A percentile compares a stretch with the other conserved stretches of the same genome.
phyloP scores from a whole-genome alignment of 1,140 invertebrate species.

The Diabrotica virgifera region DNA sequence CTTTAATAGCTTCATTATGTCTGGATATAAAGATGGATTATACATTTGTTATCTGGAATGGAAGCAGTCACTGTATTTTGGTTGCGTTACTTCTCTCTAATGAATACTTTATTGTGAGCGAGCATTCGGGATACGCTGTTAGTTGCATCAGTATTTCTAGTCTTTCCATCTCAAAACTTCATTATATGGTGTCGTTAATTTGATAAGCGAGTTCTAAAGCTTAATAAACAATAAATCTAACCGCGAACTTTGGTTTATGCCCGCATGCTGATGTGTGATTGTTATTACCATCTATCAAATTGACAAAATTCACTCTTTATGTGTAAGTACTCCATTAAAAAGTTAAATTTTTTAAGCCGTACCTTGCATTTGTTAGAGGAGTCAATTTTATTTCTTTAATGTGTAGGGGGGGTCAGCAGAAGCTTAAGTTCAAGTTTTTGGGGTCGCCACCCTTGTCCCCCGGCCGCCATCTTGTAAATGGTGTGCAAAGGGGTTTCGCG shows the following conservation, averaged over 20 bases:
- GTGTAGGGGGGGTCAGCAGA: no score
- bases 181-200: not conserved
- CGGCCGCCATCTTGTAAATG: no score
- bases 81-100: not conserved
- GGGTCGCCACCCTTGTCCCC: no score
- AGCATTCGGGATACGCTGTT: not conserved
- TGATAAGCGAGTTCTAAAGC: not conserved
- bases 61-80: slow-evolving; percentile 6
- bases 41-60: slow-evolving; percentile 11
- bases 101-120: not conserved
- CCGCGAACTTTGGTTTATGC: not conserved
- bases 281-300: no score
- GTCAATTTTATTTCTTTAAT: no score
- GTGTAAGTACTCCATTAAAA: no score
- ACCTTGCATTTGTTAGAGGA: no score
- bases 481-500: no score
- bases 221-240: not conserved
- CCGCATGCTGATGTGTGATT: no score
- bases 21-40: slow-evolving; percentile 12
- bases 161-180: not conserved
- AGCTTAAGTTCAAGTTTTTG: no score
- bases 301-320: no score
- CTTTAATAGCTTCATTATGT: slow-evolving; percentile 9
- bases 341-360: no score
- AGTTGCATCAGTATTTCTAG: not conserved